These are phyloP conservation scores for Colistium nudipinnis DNA, from an alignment of 2,113 vertebrate species.

Conservation along the genomic window DNA sequence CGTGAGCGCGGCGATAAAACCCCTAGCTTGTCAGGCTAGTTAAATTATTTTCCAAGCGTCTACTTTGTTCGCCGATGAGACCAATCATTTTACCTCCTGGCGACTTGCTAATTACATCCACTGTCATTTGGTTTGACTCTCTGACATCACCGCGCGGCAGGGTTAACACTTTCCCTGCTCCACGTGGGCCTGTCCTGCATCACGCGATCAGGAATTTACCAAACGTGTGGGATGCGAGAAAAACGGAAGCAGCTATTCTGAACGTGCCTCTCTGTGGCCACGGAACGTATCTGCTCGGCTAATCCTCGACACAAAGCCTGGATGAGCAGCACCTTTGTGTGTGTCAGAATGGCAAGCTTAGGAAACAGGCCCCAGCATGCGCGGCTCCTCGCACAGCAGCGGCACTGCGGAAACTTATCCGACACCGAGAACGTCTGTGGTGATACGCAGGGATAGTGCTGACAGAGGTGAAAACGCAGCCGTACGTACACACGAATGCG, in stretches of 20 bases:
- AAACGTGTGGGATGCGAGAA: constrained; percentile 52
- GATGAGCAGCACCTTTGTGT: constrained; percentile 79
- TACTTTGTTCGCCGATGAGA: constrained; percentile 41
- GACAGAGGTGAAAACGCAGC: constrained; percentile 37
- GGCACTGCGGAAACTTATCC: constrained; percentile 70
- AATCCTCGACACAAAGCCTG: constrained; percentile 81
- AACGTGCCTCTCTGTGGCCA: constrained; percentile 68
- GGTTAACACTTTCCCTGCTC: constrained; percentile 24
- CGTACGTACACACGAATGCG: not conserved
- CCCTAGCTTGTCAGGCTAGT: constrained; percentile 63
- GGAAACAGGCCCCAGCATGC: constrained; percentile 74
- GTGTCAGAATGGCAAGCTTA: constrained; percentile 71
- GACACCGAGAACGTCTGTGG: constrained; percentile 66
- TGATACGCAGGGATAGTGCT: constrained; percentile 55
- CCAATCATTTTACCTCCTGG: constrained; percentile 22
- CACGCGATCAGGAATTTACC: constrained; percentile 44
- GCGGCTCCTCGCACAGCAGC: constrained; percentile 44
- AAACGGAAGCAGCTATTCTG: constrained; percentile 67
- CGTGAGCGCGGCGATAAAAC: constrained; percentile 51
- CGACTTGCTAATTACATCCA: constrained; percentile 7
- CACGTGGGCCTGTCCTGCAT: constrained; percentile 28
- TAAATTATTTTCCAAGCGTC: constrained; percentile 42
- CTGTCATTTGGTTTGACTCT: constrained; percentile 31
- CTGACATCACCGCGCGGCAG: constrained; percentile 1
- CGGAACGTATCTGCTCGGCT: constrained; percentile 70